These are phyloP conservation scores for Grapholita molesta DNA, from an alignment of 1,140 invertebrate genomes.

Conservation along the genomic window DNA sequence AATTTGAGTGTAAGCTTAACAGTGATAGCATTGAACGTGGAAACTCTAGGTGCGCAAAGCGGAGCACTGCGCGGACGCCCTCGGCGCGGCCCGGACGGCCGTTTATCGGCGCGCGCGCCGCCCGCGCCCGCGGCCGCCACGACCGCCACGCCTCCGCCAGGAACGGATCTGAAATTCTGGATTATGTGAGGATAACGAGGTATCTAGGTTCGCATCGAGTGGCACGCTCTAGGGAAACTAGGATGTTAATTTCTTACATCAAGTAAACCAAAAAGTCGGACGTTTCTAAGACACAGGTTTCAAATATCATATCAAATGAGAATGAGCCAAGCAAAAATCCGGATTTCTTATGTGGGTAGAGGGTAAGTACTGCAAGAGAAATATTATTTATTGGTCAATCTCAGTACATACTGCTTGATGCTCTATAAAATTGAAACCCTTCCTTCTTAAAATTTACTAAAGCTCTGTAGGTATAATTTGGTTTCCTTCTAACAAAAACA, in stretches of 20 bases:
- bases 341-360: too few species aligned
- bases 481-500: too few species aligned
- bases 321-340: too few species aligned
- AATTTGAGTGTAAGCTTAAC: background rate
- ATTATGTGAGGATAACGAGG: background rate
- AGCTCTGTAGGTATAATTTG: too few species aligned
- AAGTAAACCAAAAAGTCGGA: too few species aligned
- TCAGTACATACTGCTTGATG: too few species aligned
- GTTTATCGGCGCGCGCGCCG: slow-evolving; percentile 42
- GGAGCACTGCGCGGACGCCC: slow-evolving; percentile 37
- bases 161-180: slow-evolving; percentile 33
- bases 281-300: too few species aligned
- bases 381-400: too few species aligned
- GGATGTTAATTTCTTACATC: background rate
- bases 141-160: slow-evolving; percentile 45
- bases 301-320: too few species aligned
- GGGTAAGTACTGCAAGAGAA: too few species aligned
- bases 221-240: background rate
- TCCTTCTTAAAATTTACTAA: too few species aligned
- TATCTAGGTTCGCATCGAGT: background rate
- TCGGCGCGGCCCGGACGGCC: slow-evolving; percentile 35
- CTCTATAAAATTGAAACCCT: too few species aligned
- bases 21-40: slow-evolving; percentile 6
- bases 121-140: slow-evolving; percentile 32
- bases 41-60: slow-evolving; percentile 41